Conservation (phyloP, 2,797 vertebrate genomes). For the Xerus rutilus region DNA sequence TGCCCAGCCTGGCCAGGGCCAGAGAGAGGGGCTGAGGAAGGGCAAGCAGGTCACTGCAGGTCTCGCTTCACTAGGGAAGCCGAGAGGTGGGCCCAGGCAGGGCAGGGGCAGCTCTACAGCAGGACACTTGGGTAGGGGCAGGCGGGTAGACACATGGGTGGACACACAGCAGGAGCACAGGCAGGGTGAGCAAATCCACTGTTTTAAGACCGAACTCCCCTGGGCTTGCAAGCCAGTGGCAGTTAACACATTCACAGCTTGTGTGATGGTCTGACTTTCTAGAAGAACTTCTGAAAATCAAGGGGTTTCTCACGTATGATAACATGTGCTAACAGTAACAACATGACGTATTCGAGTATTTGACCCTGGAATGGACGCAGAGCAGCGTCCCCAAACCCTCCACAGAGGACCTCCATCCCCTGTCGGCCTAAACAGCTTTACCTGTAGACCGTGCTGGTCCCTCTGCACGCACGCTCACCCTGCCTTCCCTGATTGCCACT, state of each 20-base stretch:
- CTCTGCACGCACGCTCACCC: neutral
- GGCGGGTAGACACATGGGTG: neutral
- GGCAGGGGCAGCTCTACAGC: neutral
- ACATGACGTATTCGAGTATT: neutral
- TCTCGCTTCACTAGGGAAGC: too few relatives aligned
- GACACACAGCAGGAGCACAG: neutral
- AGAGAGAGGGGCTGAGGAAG: too few relatives aligned
- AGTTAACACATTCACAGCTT: neutral
- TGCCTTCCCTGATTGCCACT: too few relatives aligned
- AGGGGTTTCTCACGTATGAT: neutral
- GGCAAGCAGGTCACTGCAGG: neutral
- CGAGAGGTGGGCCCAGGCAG: rapidly evolving
- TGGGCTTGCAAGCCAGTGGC: rapidly evolving
- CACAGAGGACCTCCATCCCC: too few relatives aligned
- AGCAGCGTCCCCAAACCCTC: neutral
- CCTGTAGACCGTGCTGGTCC: neutral
- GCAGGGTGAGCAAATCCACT: too few relatives aligned
- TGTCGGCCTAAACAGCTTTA: rapidly evolving
- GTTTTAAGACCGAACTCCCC: rapidly evolving
- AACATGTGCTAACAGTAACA: neutral
- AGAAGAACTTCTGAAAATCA: neutral
- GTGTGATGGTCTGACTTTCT: neutral
- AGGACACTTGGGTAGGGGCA: too few relatives aligned
- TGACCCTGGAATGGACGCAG: neutral
- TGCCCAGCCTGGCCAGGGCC: rapidly evolving